phyloP scores from a whole-genome alignment of 2,888 invertebrate species.

The Zelleria hepariella region DNA sequence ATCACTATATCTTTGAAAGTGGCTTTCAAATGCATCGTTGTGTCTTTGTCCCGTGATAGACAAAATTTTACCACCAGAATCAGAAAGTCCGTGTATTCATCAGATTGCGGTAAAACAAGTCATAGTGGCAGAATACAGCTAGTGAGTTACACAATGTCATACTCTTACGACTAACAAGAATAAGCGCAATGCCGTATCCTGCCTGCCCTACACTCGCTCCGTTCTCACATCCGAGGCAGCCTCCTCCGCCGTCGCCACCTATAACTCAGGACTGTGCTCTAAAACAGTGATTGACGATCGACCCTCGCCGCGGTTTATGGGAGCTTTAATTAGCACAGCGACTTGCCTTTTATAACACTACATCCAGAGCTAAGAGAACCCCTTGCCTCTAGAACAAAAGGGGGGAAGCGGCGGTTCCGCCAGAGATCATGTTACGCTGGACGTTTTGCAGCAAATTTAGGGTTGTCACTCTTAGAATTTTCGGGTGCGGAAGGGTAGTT shows the following conservation, averaged over 20 bases:
- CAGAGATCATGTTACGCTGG: background rate
- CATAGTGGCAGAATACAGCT: too few relatives aligned
- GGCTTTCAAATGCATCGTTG: too few relatives aligned
- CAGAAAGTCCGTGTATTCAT: too few relatives aligned
- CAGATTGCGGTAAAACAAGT: too few relatives aligned
- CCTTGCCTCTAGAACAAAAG: background rate
- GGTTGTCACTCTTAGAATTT: slow-evolving; percentile 9
- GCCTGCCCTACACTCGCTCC: background rate
- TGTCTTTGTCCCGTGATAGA: too few relatives aligned
- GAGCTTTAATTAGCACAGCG: slow-evolving; percentile 52
- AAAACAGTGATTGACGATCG: slow-evolving; percentile 56
- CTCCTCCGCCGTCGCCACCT: slow-evolving; percentile 27
- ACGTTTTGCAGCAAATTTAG: slow-evolving; percentile 4
- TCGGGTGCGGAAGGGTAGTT: slow-evolving; percentile 2
- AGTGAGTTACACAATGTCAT: too few relatives aligned
- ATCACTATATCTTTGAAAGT: too few relatives aligned
- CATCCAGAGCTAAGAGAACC: slow-evolving; percentile 26
- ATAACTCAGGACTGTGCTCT: slow-evolving; percentile 42
- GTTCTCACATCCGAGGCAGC: background rate
- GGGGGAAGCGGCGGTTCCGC: background rate
- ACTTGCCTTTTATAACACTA: slow-evolving; percentile 24
- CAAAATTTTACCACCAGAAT: too few relatives aligned
- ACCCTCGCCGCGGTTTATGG: slow-evolving; percentile 49
- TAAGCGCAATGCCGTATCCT: slow-evolving; percentile 4
- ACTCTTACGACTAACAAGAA: too few relatives aligned